Conservation (phyloP, 2,888 invertebrate species). For the Dendrolimus houi region DNA sequence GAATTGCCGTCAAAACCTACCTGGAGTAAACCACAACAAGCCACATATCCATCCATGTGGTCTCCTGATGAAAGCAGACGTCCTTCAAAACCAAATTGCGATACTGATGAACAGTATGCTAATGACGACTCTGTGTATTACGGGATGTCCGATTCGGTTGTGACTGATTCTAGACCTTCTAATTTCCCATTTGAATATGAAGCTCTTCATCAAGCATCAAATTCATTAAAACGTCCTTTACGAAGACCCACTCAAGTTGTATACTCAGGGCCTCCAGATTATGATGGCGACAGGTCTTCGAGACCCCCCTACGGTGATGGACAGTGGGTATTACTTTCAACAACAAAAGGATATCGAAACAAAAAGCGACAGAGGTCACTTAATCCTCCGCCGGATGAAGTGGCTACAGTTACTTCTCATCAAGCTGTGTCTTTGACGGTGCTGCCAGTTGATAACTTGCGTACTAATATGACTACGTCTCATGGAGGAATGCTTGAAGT, state of each 20-base stretch:
- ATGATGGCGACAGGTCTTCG: conserved; percentile 66
- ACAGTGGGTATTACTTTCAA: conserved; percentile 86
- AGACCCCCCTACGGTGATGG: conserved; percentile 82
- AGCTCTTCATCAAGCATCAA: conserved; percentile 48
- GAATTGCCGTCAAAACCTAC: conserved; percentile 60
- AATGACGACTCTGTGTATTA: conserved; percentile 51
- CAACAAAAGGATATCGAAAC: conserved; percentile 84
- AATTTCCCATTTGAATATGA: conserved; percentile 68
- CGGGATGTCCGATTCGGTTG: conserved; percentile 54
- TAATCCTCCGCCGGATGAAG: conserved; percentile 33
- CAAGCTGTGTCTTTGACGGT: conserved; percentile 81
- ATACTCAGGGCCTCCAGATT: conserved; percentile 59
- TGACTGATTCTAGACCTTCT: conserved; percentile 67
- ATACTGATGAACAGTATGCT: conserved; percentile 43
- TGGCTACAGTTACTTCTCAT: conserved; percentile 58
- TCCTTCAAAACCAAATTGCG: conserved; percentile 61
- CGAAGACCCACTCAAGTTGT: conserved; percentile 66
- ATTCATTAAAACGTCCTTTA: conserved; percentile 42
- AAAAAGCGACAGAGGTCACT: conserved; percentile 65
- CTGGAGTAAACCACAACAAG: conserved; percentile 50
- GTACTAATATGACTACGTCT: conserved; percentile 79
- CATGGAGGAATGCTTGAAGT: conserved; percentile 86
- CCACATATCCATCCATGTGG: conserved; percentile 48
- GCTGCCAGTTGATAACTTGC: conserved; percentile 81
- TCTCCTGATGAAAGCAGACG: conserved; percentile 57